Conservation (phyloP, 2,113 vertebrate species). For the Caracal caracal region DNA sequence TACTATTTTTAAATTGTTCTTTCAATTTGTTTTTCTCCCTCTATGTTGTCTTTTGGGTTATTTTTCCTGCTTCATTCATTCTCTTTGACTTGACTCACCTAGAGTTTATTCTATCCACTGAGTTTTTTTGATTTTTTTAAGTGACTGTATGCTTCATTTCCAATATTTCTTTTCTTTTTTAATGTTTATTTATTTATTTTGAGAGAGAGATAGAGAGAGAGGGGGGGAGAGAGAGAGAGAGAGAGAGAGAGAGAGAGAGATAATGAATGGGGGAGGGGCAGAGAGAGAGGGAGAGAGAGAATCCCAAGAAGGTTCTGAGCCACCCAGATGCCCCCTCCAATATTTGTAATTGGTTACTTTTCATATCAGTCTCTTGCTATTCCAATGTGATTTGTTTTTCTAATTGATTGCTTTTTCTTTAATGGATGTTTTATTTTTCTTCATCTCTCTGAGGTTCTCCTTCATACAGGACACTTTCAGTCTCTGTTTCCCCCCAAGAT, state of each 20-base stretch:
- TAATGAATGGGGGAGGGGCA: no score
- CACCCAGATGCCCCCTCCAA: not conserved
- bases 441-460: not conserved
- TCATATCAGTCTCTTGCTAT: not conserved
- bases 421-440: not conserved
- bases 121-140: not conserved
- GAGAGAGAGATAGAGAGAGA: no score
- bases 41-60: not conserved
- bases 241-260: no score
- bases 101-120: not conserved
- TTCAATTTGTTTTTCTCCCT: not conserved
- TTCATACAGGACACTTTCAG: not conserved
- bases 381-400: not conserved
- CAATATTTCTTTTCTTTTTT: not conserved
- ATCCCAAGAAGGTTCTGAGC: no score
- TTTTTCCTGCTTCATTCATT: not conserved
- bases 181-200: no score
- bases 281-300: no score
- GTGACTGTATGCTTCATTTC: not conserved
- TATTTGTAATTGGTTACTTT: conserved; percentile 22
- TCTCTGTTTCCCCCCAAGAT: not conserved
- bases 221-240: no score
- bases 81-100: not conserved
- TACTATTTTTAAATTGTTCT: not conserved
- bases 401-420: not conserved